phyloP scores from a whole-genome alignment of 2,113 vertebrate genomes.

The Ascaphus truei region DNA sequence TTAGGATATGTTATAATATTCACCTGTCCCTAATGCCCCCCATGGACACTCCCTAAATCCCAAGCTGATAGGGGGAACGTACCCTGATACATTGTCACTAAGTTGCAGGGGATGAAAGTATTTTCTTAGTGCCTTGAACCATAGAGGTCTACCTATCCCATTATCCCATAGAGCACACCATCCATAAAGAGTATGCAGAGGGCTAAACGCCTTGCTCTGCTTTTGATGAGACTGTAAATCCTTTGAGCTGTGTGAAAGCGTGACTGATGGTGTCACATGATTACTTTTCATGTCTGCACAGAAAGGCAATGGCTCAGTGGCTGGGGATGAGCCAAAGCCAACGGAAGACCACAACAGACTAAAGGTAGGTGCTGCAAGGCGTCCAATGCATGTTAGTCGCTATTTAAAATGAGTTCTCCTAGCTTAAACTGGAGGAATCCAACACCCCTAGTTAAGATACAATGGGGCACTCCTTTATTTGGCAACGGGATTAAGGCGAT shows the following conservation, averaged over 20 bases:
- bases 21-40: too few relatives aligned
- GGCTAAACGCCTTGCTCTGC: neutral
- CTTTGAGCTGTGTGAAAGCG: neutral
- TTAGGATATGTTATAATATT: neutral
- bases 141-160: too few relatives aligned
- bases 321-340: slow-evolving; percentile 48
- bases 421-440: too few relatives aligned
- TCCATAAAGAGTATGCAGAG: neutral
- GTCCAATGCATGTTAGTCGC: neutral
- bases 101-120: neutral
- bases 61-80: too few relatives aligned
- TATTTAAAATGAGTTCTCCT: too few relatives aligned
- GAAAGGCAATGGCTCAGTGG: slow-evolving; percentile 57
- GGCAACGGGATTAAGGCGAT: too few relatives aligned
- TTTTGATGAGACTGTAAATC: neutral
- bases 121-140: neutral
- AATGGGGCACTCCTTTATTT: too few relatives aligned
- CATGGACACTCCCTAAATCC: neutral
- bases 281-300: slow-evolving; percentile 46
- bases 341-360: slow-evolving; percentile 66
- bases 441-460: too few relatives aligned
- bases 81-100: neutral
- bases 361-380: slow-evolving; percentile 65
- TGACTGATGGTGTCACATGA: slow-evolving; percentile 14
- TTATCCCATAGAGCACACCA: too few relatives aligned